Evolutionary conservation across 2,113 vertebrate species (phyloP), one percentile per base, ranked within the genome.

Genomic region (Acrocephalus arundinaceus): DNA sequence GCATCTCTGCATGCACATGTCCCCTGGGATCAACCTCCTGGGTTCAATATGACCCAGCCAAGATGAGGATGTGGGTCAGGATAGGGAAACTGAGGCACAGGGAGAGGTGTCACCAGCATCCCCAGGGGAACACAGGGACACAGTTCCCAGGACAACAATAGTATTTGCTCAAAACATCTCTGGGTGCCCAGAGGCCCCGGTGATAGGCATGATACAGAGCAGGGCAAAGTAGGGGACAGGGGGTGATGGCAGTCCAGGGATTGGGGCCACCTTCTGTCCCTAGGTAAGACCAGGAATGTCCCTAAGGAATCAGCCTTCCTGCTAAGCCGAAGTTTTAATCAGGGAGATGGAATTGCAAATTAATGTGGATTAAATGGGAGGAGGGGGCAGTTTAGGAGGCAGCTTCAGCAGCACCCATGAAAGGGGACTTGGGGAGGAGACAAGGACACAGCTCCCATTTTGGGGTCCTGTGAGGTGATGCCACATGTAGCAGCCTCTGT

Each of bases 261-360:
- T 2, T 43, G 51, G 62, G 55, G 58, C 72, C 37, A 71, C 49
- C 27, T 72, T 71, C 39, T 39, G 30, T 72, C 39, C 51, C 81
- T 3, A 3, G 25, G 1, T 39, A 45, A 41, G 61, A 58, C 27
- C 48, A 48, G 81, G 59, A 72, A 68, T 89, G 71, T 92, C 88
- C 87, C 75, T 66, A 70, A 76, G 62, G 82, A 93, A 87, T 49
- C 74, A 0, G 9, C 54, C 80, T 62, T 71, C 48, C 30, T 6
- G 15, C 63, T 95, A 90, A 94, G 75, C 81, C 0, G 0, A 25
- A 57, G 65, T 75, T 89, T 95, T 95, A 94, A 93, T 95, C 82
- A 81, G 72, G n/a, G 78, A 96, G 95, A 90, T 92, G 66, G 87
- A 93, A 84, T 41, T 55, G 76, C 85, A 95, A 93, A 94, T 95